phyloP scores from a whole-genome alignment of 2,113 vertebrate genomes.

The Fregata magnificens region DNA sequence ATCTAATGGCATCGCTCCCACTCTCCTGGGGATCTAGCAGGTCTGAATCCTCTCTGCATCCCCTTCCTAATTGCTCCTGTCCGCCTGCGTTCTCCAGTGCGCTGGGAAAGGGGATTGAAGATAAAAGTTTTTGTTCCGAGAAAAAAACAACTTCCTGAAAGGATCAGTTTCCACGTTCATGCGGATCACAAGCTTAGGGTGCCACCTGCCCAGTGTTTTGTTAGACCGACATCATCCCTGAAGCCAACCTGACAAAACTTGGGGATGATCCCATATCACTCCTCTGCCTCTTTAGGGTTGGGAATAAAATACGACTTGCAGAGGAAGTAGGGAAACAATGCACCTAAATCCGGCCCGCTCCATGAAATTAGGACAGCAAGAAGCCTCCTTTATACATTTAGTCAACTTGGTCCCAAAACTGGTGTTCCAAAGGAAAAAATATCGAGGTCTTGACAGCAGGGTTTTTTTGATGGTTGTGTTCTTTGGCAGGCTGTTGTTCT shows the following conservation, averaged over 20 bases:
- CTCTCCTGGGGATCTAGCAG: too few species aligned
- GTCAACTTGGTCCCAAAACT: background rate
- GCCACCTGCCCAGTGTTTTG: background rate
- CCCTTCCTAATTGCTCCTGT: background rate
- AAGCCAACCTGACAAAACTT: background rate
- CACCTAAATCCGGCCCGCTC: background rate
- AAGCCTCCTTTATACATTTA: background rate
- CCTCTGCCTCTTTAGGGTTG: background rate
- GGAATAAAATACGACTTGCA: background rate
- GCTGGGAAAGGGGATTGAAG: background rate
- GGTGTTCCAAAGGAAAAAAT: background rate
- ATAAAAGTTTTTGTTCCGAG: background rate
- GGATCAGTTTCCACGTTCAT: rapidly evolving
- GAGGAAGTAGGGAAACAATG: background rate
- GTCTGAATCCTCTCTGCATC: background rate
- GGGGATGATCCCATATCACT: rapidly evolving
- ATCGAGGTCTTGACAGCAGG: background rate
- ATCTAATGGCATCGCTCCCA: rapidly evolving
- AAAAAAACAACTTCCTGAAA: background rate
- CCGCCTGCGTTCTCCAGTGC: rapidly evolving
- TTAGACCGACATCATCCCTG: rapidly evolving
- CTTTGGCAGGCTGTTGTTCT: background rate
- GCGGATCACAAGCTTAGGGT: background rate
- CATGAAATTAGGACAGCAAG: background rate
- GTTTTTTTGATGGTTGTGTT: background rate